phyloP scores from a whole-genome alignment of 2,888 invertebrate genomes.

The Ectobius pallidus region DNA sequence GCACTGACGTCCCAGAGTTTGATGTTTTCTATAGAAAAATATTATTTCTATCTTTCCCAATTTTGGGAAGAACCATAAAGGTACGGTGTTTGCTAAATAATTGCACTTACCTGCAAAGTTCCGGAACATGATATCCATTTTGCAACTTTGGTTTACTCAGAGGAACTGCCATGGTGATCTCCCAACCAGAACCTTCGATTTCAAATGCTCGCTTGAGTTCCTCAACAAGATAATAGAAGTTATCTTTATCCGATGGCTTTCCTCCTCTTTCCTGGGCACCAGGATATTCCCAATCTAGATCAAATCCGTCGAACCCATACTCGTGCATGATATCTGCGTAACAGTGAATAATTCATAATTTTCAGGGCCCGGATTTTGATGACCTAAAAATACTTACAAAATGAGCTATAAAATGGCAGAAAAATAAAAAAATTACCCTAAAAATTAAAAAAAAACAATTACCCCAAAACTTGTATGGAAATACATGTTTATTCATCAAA shows the following conservation, averaged over 20 bases:
- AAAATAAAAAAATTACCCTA: too few species aligned
- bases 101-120: slow-evolving; percentile 80
- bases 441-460: too few species aligned
- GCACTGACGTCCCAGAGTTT: too few species aligned
- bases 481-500: too few species aligned
- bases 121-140: slow-evolving; percentile 90
- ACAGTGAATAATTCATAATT: background rate
- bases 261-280: slow-evolving; percentile 88
- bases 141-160: slow-evolving; percentile 84
- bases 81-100: too few species aligned
- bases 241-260: slow-evolving; percentile 81
- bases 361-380: too few species aligned
- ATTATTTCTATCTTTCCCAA: too few species aligned
- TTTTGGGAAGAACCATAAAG: too few species aligned
- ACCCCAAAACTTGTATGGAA: too few species aligned
- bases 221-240: slow-evolving; percentile 81
- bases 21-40: too few species aligned
- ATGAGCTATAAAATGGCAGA: too few species aligned
- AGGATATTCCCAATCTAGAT: slow-evolving; percentile 91
- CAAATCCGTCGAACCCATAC: slow-evolving; percentile 84
- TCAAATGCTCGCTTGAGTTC: slow-evolving; percentile 81
- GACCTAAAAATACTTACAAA: too few species aligned
- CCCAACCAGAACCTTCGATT: slow-evolving; percentile 76
- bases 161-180: slow-evolving; percentile 89
- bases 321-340: slow-evolving; percentile 71